Evolutionary conservation across 2,113 vertebrate species (phyloP).

Genomic region (Chaetorhynchus papuensis): DNA sequence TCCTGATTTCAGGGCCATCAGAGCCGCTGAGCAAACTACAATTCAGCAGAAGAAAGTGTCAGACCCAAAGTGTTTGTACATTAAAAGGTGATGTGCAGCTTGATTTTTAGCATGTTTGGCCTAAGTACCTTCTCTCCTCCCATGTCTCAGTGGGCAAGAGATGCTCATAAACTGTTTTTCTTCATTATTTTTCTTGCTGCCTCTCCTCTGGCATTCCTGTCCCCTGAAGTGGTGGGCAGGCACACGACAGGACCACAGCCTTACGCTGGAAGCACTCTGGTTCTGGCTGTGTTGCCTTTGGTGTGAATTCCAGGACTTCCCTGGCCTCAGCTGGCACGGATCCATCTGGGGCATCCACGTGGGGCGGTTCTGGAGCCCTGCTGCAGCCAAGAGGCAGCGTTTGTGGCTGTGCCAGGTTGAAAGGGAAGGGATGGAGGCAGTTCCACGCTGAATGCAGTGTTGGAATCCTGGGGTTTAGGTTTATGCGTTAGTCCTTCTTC

Average conservation of each 20-base stretch:
- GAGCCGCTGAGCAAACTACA: not conserved
- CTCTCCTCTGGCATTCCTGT: not conserved
- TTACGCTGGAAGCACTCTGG: accelerated
- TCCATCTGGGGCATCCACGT: accelerated
- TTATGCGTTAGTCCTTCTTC: no score
- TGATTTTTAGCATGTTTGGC: not conserved
- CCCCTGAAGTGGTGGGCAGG: not conserved
- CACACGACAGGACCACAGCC: not conserved
- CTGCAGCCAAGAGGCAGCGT: accelerated
- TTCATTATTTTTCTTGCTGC: not conserved
- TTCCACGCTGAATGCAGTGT: not conserved
- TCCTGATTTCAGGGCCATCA: not conserved
- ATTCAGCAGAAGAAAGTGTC: not conserved
- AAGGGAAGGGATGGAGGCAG: not conserved
- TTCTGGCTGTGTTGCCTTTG: not conserved
- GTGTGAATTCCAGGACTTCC: not conserved
- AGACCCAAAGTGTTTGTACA: not conserved
- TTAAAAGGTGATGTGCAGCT: not conserved
- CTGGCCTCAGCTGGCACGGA: not conserved
- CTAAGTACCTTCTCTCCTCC: not conserved
- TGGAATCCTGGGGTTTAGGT: no score
- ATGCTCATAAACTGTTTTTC: not conserved
- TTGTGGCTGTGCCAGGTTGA: not conserved
- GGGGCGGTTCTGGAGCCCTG: not conserved
- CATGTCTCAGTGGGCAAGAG: not conserved